Evolutionary conservation across 35 echinoderm and acorn worm species (phyloP), one percentile per base, ranked within the genome.

Genomic region (Acanthaster planci): DNA sequence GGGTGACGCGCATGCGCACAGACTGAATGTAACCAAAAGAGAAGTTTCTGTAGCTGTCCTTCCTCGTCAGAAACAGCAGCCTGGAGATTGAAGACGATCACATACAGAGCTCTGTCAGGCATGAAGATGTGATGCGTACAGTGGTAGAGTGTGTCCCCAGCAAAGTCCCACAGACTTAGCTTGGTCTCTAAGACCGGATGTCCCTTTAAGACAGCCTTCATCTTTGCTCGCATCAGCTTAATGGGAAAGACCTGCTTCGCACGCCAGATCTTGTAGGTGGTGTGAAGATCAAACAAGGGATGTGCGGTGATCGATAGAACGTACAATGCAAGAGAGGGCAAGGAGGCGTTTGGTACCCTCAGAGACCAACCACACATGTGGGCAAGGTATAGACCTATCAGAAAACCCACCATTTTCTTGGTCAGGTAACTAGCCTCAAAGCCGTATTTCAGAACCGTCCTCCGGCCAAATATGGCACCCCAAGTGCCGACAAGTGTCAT

Each of bases 11-110:
- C 40, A 37, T 87, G 85, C 27, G 76, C 75, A 44, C 37, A 77
- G 17, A 87, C 76, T 54, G 85, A 54, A 47, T 87, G 30, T 52
- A 87, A 36, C 85, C 85, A 87, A 15, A 77, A 51, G 23, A 52
- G 21, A 18, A 87, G 14, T 55, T 54, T 51, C 40, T 87, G 39
- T 0, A 87, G 18, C 30, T 87, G 85, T 17, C 29, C 39, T 2
- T 54, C 51, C 39, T 5, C 8, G 35, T 87, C 37, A 35, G 39
- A 23, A 21, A 42, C 40, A 38, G 85, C 80, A 5, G 27, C 52
- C 34, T 83, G 50, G 8, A 83, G 52, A 38, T 58, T 83, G 27
- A 83, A 83, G 36, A 60, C 80, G 32, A 83, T 53, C 52, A 83
- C 56, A 30, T 83, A 83, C 32, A 83, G 8, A 34, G 80, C 80